Evolutionary conservation across 2,888 invertebrate species (phyloP).

Genomic region (Hyles lineata): DNA sequence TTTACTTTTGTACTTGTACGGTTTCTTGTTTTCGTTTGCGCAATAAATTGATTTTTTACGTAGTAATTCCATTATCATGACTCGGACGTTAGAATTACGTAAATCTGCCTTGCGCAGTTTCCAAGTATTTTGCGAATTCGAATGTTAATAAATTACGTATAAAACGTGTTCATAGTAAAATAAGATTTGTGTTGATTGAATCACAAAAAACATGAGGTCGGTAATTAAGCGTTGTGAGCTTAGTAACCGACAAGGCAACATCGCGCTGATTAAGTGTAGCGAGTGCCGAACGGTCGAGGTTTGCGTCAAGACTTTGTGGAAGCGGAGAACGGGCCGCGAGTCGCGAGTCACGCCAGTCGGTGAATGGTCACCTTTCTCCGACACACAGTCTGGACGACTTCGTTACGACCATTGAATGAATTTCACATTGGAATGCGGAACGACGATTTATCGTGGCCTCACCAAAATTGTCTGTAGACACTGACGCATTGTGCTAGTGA

Average conservation of each 20-base stretch:
- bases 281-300: conserved; percentile 4
- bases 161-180: not conserved
- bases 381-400: conserved; percentile 81
- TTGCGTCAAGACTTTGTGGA: conserved; percentile 44
- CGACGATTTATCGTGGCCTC: conserved; percentile 69
- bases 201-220: not conserved
- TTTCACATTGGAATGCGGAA: conserved; percentile 82
- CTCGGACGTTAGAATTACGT: not conserved
- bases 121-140: not conserved
- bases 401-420: conserved; percentile 80
- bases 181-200: not conserved
- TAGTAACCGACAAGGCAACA: not conserved
- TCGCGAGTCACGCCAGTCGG: conserved; percentile 64
- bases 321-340: conserved; percentile 60
- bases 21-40: conserved; percentile 50
- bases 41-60: conserved; percentile 16
- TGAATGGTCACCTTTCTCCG: conserved; percentile 85
- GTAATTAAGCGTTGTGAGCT: not conserved
- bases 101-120: not conserved
- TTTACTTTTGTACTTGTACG: conserved; percentile 56
- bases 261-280: conserved; percentile 19
- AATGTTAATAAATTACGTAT: not conserved
- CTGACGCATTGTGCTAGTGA: conserved; percentile 62
- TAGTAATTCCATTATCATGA: conserved; percentile 7
- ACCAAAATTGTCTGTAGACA: conserved; percentile 59